phyloP scores from a whole-genome alignment of 1,140 invertebrate species.

The Fopius arisanus region DNA sequence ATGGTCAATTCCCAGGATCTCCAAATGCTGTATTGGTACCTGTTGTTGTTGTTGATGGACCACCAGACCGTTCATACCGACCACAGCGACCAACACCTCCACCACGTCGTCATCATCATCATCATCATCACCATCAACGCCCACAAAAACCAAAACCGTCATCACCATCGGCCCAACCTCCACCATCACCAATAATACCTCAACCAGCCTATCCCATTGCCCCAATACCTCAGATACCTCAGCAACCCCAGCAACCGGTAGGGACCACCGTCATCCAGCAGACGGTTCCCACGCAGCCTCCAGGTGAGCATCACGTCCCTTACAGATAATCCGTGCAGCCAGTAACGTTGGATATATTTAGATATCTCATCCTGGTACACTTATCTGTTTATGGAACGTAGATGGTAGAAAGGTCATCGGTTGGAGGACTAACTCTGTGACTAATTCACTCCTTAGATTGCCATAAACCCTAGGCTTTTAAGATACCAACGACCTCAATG shows the following conservation, averaged over 20 bases:
- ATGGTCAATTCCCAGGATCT: background rate
- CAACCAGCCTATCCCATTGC: background rate
- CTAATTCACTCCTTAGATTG: too few species aligned
- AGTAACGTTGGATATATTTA: background rate
- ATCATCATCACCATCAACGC: background rate
- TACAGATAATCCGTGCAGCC: background rate
- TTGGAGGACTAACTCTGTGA: too few species aligned
- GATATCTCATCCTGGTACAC: background rate
- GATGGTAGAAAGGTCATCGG: too few species aligned
- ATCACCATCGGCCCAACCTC: background rate
- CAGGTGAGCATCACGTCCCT: slow-evolving; percentile 17
- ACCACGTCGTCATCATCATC: background rate
- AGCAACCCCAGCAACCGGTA: background rate
- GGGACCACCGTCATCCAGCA: background rate
- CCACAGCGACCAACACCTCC: background rate
- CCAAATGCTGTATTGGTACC: background rate
- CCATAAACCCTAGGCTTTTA: too few species aligned
- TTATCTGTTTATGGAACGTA: background rate
- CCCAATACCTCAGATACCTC: background rate
- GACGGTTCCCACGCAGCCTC: background rate
- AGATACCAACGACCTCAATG: background rate
- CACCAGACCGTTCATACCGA: background rate
- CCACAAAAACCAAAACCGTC: background rate
- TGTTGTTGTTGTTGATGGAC: background rate
- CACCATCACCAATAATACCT: background rate